Base-by-base conservation (phyloP, 2,888 invertebrate genomes). In the Fragum sueziense region DNA sequence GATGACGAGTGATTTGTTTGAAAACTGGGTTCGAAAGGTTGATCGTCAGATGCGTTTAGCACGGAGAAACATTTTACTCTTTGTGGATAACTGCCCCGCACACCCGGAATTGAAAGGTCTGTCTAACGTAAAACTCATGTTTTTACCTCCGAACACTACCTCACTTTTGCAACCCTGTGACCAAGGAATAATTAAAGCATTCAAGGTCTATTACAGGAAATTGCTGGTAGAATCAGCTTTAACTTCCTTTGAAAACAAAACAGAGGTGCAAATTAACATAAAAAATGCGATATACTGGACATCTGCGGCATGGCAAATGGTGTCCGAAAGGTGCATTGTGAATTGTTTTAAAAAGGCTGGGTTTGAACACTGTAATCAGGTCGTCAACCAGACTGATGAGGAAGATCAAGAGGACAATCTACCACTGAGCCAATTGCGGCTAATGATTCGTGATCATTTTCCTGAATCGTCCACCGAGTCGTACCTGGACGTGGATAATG, bases 1-100 rank as follows among this genome's bases (percentile, higher is more conserved):
- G 76, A 76, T 80, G 80, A 76, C 52, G 11, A 25, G 71, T 65
- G 47, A 22, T 7, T n/a, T 76, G 22, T 70, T 76, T 47, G 69
- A 69, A 41, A 68, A 57, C 6, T 72, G 72, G 77, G 31, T 68
- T 17, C 61, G 61, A 33, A 68, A 59, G 34, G 61, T 74, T 22
- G 69, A 74, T 33, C 31, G 25, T n/a, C 41, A 69, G 33, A 74
- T 69, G 74, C 68, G 25, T 34, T 25, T 54, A 14, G 17, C 68
- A 20, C 31, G 27, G 2, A 41, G 68, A 3, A 68, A 74, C 20
- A 69, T 74, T 74, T 47, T 68, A 14, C 20, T 69, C 37, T 74
- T 74, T 33, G 25, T 74, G 22, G 74, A 74, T 54, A 74, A 74
- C 52, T 37, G 41, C 27, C 67, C 57, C 2, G 34, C 68, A 7